Evolutionary conservation across 2,113 vertebrate genomes (phyloP).

Genomic region (Lophochroa leadbeateri): DNA sequence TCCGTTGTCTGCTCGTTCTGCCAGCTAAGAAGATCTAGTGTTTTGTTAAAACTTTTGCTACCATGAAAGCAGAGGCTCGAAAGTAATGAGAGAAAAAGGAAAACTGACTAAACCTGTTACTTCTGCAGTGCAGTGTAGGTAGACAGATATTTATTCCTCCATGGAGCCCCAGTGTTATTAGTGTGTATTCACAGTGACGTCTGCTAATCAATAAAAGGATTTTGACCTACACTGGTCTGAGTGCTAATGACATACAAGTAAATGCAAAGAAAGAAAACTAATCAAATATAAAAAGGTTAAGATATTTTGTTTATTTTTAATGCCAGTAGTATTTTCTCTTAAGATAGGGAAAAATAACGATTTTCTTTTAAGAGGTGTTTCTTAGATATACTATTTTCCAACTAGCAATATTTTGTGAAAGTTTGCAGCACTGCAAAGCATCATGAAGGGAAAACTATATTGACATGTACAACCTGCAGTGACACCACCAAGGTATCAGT

Average conservation of each 20-base stretch:
- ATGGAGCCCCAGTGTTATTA: neutral
- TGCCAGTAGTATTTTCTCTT: neutral
- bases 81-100: neutral
- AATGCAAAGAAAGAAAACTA: neutral
- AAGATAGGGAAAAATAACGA: neutral
- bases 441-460: fast-evolving
- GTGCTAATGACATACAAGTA: neutral
- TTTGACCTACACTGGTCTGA: neutral
- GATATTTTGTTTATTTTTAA: neutral
- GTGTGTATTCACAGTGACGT: neutral
- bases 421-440: neutral
- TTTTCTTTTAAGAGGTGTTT: neutral
- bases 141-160: neutral
- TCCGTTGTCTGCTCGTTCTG: neutral
- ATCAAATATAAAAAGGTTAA: neutral
- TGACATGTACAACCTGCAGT: neutral
- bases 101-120: neutral
- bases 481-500: neutral
- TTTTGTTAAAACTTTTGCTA: neutral
- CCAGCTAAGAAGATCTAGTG: neutral
- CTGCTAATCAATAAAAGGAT: neutral
- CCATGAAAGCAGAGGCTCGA: neutral
- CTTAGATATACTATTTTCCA: neutral
- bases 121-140: neutral
- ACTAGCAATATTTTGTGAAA: neutral